Conservation (phyloP, 2,113 vertebrate species). For the human region GRCh38 chr5:136262501-136263000, state of each 20-base stretch:
- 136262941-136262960: not conserved
- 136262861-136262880: not conserved
- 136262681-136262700: not conserved
- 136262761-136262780: not conserved
- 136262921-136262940: not conserved
- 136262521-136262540: not conserved
- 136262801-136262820: too few relatives aligned
- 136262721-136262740: not conserved
- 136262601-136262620: constrained; percentile 12
- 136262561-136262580: not conserved
- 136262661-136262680: not conserved
- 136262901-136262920: not conserved
- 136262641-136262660: constrained; percentile 5
- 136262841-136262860: not conserved
- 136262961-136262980: not conserved
- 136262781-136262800: not conserved
- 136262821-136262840: not conserved
- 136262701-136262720: not conserved
- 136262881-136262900: not conserved
- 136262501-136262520: not conserved
- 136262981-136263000: not conserved
- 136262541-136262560: not conserved
- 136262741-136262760: not conserved
- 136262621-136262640: constrained; percentile 29
- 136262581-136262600: not conserved